phyloP scores from a whole-genome alignment of 1,140 invertebrate genomes.

The Diachasmimorpha longicaudata region DNA sequence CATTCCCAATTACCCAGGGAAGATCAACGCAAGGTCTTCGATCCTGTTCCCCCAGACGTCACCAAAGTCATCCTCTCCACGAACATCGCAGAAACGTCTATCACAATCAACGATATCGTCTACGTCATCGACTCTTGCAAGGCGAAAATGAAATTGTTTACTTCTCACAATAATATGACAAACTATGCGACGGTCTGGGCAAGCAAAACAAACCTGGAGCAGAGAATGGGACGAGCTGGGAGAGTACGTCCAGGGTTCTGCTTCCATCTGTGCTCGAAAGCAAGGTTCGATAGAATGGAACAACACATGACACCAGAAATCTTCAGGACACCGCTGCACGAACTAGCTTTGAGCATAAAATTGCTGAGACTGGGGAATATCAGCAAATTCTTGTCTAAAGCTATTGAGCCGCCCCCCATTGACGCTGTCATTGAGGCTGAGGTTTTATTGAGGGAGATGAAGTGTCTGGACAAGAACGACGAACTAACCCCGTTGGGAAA shows the following conservation, averaged over 20 bases:
- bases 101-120: slow-evolving; percentile 96
- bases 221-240: slow-evolving; percentile 89
- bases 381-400: slow-evolving; percentile 91
- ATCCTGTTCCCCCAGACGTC: slow-evolving; percentile 73
- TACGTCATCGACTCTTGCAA: slow-evolving; percentile 96
- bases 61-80: slow-evolving; percentile 90
- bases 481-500: slow-evolving; percentile 88
- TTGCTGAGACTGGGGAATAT: slow-evolving; percentile 87
- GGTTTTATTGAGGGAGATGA: slow-evolving; percentile 77
- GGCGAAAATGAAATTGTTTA: slow-evolving; percentile 94
- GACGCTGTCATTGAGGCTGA: slow-evolving; percentile 94
- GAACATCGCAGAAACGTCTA: slow-evolving; percentile 93
- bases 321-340: slow-evolving; percentile 93
- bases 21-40: slow-evolving; percentile 88
- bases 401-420: slow-evolving; percentile 91
- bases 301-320: slow-evolving; percentile 95
- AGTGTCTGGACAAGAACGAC: slow-evolving; percentile 84
- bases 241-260: slow-evolving; percentile 87
- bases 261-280: slow-evolving; percentile 85
- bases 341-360: slow-evolving; percentile 84
- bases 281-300: slow-evolving; percentile 78
- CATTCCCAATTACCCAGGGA: slow-evolving; percentile 91
- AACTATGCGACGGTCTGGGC: slow-evolving; percentile 95
- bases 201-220: slow-evolving; percentile 88
- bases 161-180: slow-evolving; percentile 94